Evolutionary conservation across 1,140 invertebrate species (phyloP), one percentile per base, ranked within the genome.

Genomic region (Hylyphantes graminicola): DNA sequence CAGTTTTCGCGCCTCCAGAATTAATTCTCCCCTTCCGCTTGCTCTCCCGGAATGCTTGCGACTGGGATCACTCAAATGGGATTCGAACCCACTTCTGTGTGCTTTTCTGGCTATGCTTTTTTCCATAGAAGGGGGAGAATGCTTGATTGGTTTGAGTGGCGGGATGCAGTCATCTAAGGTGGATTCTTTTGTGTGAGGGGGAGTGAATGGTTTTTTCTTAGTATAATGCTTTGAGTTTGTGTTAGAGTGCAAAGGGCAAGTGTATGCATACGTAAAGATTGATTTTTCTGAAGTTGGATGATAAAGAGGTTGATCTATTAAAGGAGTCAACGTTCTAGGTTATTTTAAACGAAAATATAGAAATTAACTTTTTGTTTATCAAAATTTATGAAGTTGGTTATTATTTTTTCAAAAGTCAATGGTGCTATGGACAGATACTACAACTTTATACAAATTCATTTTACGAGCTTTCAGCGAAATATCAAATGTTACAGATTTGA

Each of bases 21-120:
- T n/a, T n/a, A 81, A 81, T 81, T 73, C 68, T 63, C 68, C 68
- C 63, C 50, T 81, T 72, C 67, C 79, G 65, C 13, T 53, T 35
- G 35, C 35, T 35, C 35, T 35, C 35, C 61, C 64, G 74, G 74
- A 61, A 63, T 63, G 76, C 63, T n/a, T 51, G 11, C 10, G n/a
- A 67, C 21, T 12, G 75, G 76, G 76, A n/a, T 51, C 48, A 8
- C 54, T 51, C 48, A 78, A 78, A 78, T 64, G 57, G 76, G 76
- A 78, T 78, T 78, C 50, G 63, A 76, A 64, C 59, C 74, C 76
- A 64, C 76, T 67, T 55, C 76, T n/a, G 53, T 72, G 72, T 59
- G n/a, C 15, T 74, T 57, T 74, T 55, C 72, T 2, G 67, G 68
- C 15, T 70, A 53, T 70, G 57, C n/a, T 12, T 51, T 74, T 74